These are phyloP conservation scores for Bufo gargarizans DNA, from an alignment of 2,113 vertebrate species.

Conservation along the genomic window DNA sequence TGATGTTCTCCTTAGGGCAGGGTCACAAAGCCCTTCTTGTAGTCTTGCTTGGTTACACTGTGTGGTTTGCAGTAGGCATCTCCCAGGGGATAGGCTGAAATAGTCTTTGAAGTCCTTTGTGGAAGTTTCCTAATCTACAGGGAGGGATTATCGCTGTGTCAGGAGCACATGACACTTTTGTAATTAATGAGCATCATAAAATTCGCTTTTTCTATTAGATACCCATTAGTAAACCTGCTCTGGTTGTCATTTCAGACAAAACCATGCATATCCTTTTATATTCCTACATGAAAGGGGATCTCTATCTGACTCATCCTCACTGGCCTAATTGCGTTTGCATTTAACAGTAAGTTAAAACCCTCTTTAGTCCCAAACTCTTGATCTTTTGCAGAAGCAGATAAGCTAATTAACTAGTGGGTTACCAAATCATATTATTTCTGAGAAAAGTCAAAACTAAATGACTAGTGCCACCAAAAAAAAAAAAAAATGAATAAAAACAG, in stretches of 20 bases:
- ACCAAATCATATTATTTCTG: conserved; percentile 61
- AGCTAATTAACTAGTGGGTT: conserved; percentile 66
- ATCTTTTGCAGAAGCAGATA: conserved; percentile 55
- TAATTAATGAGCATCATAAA: conserved; percentile 98
- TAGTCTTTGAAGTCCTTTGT: conserved; percentile 91
- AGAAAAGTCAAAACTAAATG: background rate
- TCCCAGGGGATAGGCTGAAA: conserved; percentile 73
- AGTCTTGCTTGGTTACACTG: conserved; percentile 78
- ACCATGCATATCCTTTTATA: conserved; percentile 94
- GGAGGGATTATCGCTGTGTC: conserved; percentile 82
- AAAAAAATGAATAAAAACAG: background rate
- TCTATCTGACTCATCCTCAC: conserved; percentile 92
- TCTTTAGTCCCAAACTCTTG: conserved; percentile 49
- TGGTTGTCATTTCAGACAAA: conserved; percentile 95
- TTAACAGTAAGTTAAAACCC: conserved; percentile 62
- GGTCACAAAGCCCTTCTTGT: conserved; percentile 62
- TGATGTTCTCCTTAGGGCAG: conserved; percentile 16
- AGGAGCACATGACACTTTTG: conserved; percentile 87
- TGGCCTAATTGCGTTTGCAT: conserved; percentile 91
- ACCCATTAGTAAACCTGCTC: conserved; percentile 93
- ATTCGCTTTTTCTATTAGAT: conserved; percentile 93
- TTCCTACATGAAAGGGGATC: conserved; percentile 94
- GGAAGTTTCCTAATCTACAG: conserved; percentile 89
- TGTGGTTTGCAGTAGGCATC: conserved; percentile 82
- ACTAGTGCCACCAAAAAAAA: background rate